A percentile compares a stretch with the other conserved stretches of the same genome.
phyloP scores from a whole-genome alignment of 1,140 invertebrate species.

The Melitaea cinxia region DNA sequence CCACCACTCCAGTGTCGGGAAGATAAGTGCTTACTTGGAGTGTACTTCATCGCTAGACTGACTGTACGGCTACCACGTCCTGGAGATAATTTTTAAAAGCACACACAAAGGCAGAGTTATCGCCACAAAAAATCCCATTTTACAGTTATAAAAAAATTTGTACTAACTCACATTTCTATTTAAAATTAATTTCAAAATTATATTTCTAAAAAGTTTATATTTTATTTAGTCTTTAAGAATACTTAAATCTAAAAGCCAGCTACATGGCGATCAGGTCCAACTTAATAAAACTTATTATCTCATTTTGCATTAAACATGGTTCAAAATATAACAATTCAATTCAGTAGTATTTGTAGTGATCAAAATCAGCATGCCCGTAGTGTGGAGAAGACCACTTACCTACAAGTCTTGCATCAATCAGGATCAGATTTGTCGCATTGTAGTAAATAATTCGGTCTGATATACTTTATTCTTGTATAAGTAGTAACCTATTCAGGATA shows the following conservation, averaged over 20 bases:
- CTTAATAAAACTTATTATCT: too few species aligned
- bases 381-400: constrained; percentile 7
- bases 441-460: neutral
- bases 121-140: neutral
- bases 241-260: too few species aligned
- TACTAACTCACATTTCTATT: too few species aligned
- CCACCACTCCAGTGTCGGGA: neutral
- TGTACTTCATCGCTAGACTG: constrained; percentile 1
- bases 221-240: too few species aligned
- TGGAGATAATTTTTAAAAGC: neutral
- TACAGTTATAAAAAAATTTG: too few species aligned
- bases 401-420: neutral
- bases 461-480: neutral
- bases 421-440: constrained; percentile 9
- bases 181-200: too few species aligned
- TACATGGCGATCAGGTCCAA: too few species aligned
- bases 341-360: constrained; percentile 9
- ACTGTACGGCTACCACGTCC: neutral
- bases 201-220: too few species aligned
- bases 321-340: neutral
- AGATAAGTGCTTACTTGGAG: neutral
- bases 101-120: neutral
- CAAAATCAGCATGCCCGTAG: constrained; percentile 1
- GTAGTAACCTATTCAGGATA: constrained; percentile 10
- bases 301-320: neutral